Conservation (phyloP, 2,888 invertebrate species). For the Chelonus formosanus region DNA sequence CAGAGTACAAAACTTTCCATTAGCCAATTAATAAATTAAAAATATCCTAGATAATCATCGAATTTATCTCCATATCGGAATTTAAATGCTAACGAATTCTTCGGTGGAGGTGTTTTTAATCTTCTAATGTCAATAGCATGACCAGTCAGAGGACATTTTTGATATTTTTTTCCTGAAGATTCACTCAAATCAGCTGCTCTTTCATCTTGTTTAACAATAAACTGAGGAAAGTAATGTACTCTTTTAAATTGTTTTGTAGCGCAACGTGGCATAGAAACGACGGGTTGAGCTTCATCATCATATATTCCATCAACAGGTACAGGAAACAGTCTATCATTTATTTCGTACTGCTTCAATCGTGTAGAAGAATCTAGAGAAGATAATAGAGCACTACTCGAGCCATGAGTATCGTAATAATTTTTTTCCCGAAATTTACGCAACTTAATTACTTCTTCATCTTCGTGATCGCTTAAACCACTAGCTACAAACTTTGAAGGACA, state of each 20-base stretch:
- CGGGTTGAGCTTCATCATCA: conserved; percentile 44
- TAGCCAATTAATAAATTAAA: too few species aligned
- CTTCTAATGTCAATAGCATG: conserved; percentile 54
- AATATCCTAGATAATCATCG: conserved; percentile 23
- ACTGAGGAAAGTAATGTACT: conserved; percentile 56
- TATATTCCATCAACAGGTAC: conserved; percentile 62
- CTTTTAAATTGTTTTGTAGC: conserved; percentile 49
- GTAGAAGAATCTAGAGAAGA: conserved; percentile 60
- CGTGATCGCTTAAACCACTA: not conserved
- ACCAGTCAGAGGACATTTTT: conserved; percentile 52
- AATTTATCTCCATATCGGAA: conserved; percentile 47
- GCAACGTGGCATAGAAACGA: conserved; percentile 52
- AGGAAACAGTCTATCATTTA: conserved; percentile 70
- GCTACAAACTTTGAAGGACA: conserved; percentile 4
- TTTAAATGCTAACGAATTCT: conserved; percentile 52
- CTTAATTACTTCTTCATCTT: conserved; percentile 32
- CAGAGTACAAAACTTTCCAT: too few species aligned
- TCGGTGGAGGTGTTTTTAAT: conserved; percentile 45
- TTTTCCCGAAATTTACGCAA: conserved; percentile 67
- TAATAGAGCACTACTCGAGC: conserved; percentile 56
- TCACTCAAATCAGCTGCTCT: not conserved
- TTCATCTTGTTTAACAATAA: conserved; percentile 49
- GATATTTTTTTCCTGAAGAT: conserved; percentile 22
- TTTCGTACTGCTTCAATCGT: conserved; percentile 64
- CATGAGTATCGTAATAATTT: conserved; percentile 73